phyloP scores from a whole-genome alignment of 2,888 invertebrate genomes.

The Drosophila anomelani region DNA sequence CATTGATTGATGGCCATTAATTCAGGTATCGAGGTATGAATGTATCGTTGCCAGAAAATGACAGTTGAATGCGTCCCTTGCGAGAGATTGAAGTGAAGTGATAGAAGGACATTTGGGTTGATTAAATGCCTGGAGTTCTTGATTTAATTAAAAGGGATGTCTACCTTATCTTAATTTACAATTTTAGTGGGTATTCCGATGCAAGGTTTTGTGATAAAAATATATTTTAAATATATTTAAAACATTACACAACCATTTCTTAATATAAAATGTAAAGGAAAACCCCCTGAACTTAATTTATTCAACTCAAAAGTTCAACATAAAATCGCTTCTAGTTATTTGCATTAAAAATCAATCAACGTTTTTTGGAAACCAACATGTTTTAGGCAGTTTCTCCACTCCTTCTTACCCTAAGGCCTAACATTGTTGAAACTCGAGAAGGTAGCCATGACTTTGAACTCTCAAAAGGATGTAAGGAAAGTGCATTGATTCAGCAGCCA shows the following conservation, averaged over 20 bases:
- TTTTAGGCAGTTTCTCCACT: neutral
- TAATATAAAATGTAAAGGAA: neutral
- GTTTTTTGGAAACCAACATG: neutral
- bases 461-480: constrained; percentile 14
- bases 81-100: neutral
- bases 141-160: neutral
- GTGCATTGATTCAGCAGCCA: constrained; percentile 1
- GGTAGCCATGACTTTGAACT: constrained; percentile 5
- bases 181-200: neutral
- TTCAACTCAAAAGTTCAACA: neutral
- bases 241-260: too few species aligned
- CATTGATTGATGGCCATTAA: constrained; percentile 31
- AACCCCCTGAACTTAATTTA: neutral
- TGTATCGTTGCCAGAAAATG: constrained; percentile 8
- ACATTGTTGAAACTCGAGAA: neutral
- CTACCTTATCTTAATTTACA: too few species aligned
- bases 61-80: neutral
- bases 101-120: neutral
- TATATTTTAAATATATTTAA: neutral
- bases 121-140: neutral
- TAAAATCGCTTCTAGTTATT: neutral
- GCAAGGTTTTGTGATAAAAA: neutral
- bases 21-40: constrained; percentile 12
- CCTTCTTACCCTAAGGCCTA: neutral
- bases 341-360: constrained; percentile 11